Evolutionary conservation across 1,140 invertebrate genomes (phyloP).

Genomic region (Drosophila bifasciata): DNA sequence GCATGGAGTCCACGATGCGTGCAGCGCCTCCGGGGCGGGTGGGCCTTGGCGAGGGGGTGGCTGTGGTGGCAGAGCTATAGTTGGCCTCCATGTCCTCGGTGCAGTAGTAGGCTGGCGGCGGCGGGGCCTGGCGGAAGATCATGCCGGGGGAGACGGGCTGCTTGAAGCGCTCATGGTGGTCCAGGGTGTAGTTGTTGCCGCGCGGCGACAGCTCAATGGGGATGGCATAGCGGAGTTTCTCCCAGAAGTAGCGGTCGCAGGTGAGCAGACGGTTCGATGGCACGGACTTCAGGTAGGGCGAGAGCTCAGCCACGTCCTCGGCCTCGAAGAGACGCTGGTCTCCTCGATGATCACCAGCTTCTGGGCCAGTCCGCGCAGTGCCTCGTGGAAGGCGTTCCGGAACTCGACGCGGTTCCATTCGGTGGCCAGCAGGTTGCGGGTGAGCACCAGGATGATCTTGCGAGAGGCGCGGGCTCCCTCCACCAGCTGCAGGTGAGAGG

Average conservation of each 20-base stretch:
- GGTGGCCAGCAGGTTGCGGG: constrained; percentile 93
- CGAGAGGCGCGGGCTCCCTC: constrained; percentile 94
- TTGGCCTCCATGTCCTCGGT: constrained; percentile 86
- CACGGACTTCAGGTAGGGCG: constrained; percentile 94
- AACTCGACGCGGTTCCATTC: constrained; percentile 94
- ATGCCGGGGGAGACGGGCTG: constrained; percentile 82
- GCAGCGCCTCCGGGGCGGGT: constrained; percentile 74
- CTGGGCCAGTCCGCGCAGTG: constrained; percentile 91
- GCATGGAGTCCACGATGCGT: constrained; percentile 69
- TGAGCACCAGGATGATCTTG: constrained; percentile 91
- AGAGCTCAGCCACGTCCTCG: constrained; percentile 93
- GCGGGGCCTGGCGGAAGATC: constrained; percentile 83
- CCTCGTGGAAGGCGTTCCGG: constrained; percentile 92
- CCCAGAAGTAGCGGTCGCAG: constrained; percentile 96
- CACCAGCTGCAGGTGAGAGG: constrained; percentile 90
- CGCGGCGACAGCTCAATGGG: constrained; percentile 86
- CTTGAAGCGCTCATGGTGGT: constrained; percentile 84
- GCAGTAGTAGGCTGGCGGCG: constrained; percentile 84
- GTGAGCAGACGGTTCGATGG: constrained; percentile 91
- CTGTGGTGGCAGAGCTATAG: constrained; percentile 87
- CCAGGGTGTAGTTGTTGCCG: constrained; percentile 84
- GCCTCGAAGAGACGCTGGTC: constrained; percentile 90
- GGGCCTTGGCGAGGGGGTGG: constrained; percentile 87
- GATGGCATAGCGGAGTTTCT: constrained; percentile 94
- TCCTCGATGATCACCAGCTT: constrained; percentile 95